Conservation (phyloP, 2,797 vertebrate genomes). For the Podarcis siculus region DNA sequence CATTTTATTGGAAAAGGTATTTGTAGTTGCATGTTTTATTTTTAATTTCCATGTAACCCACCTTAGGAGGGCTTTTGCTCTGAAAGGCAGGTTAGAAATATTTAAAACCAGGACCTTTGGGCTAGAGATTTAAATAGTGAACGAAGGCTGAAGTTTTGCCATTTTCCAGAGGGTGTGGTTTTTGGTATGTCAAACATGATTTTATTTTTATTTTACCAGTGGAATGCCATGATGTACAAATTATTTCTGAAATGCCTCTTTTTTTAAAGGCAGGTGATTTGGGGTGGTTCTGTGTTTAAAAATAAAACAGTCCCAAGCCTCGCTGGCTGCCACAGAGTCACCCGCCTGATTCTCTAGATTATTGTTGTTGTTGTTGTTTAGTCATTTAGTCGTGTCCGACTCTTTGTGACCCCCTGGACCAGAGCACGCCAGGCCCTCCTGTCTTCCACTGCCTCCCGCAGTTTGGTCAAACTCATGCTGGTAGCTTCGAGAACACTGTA, state of each 20-base stretch:
- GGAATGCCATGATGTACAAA: neutral
- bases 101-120: no score
- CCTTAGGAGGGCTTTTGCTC: no score
- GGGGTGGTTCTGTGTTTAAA: neutral
- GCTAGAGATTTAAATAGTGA: neutral
- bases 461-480: no score
- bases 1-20: no score
- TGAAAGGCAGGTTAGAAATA: no score
- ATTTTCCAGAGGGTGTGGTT: neutral
- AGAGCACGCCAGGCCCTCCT: no score
- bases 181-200: neutral
- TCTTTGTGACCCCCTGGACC: no score
- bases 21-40: no score
- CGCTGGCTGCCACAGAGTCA: neutral
- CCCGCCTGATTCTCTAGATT: neutral
- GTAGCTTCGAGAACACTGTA: no score
- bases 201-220: neutral
- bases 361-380: neutral
- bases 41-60: no score
- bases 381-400: no score
- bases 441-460: no score
- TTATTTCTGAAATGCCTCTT: neutral
- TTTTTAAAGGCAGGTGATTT: neutral
- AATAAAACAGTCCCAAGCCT: neutral
- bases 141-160: neutral